Conservation (phyloP, 2,888 invertebrate genomes). For the Orthosia incerta region DNA sequence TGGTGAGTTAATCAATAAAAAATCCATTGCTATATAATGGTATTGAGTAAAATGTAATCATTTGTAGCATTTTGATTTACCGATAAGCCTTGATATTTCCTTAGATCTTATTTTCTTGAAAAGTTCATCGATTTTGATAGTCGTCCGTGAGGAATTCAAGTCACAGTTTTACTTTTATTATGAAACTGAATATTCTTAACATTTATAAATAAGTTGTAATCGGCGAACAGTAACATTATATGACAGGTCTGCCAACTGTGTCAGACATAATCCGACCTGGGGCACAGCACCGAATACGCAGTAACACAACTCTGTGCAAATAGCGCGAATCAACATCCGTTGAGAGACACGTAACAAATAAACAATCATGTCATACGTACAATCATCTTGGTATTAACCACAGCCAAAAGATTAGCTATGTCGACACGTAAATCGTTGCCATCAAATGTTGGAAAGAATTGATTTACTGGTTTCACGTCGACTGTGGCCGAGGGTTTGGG, state of each 20-base stretch:
- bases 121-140: slow-evolving; percentile 27
- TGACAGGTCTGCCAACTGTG: slow-evolving; percentile 72
- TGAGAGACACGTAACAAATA: slow-evolving; percentile 8
- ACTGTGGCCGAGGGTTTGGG: slow-evolving; percentile 65
- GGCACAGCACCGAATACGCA: slow-evolving; percentile 59
- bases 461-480: slow-evolving; percentile 57
- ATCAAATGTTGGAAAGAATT: slow-evolving; percentile 33
- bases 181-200: slow-evolving; percentile 70
- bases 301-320: slow-evolving; percentile 59
- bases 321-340: slow-evolving; percentile 32
- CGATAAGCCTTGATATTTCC: slow-evolving; percentile 1
- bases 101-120: slow-evolving; percentile 19
- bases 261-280: slow-evolving; percentile 65
- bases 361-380: not conserved
- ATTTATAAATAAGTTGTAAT: slow-evolving; percentile 74
- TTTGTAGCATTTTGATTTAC: not conserved
- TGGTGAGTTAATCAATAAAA: not conserved
- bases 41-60: no score
- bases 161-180: slow-evolving; percentile 66
- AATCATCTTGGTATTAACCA: not conserved
- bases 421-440: not conserved
- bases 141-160: not conserved
- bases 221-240: slow-evolving; percentile 70
- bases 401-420: slow-evolving; percentile 2
- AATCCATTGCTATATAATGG: not conserved